Conservation (phyloP, 2,797 vertebrate species). For the Danio albolineatus region DNA sequence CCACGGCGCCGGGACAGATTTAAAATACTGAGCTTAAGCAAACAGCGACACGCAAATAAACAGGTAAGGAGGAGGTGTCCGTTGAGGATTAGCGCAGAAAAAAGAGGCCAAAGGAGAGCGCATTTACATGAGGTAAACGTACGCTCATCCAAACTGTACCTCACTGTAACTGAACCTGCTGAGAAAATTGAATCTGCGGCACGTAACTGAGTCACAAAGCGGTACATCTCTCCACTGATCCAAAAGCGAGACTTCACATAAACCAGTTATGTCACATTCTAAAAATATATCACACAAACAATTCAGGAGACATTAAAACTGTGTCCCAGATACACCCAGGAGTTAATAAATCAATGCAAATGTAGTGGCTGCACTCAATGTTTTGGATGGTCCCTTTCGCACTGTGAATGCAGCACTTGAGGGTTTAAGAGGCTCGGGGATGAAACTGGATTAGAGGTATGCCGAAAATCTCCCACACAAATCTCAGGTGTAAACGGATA, state of each 20-base stretch:
- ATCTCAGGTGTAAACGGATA: conserved; percentile 28
- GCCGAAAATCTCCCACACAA: background rate
- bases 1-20: conserved; percentile 31
- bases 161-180: conserved; percentile 37
- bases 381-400: conserved; percentile 31
- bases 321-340: conserved; percentile 42
- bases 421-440: conserved; percentile 29
- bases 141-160: conserved; percentile 26
- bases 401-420: conserved; percentile 36
- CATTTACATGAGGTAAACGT: conserved; percentile 37
- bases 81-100: conserved; percentile 18
- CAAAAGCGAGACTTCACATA: conserved; percentile 38
- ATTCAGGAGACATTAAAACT: conserved; percentile 36
- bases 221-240: conserved; percentile 35
- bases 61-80: conserved; percentile 40
- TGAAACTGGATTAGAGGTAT: conserved; percentile 49
- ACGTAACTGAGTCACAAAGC: conserved; percentile 29
- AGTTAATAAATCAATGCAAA: conserved; percentile 57
- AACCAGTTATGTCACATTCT: conserved; percentile 42
- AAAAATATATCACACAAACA: conserved; percentile 47
- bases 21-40: conserved; percentile 36
- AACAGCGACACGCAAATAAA: conserved; percentile 28
- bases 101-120: conserved; percentile 13
- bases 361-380: conserved; percentile 26
- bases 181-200: conserved; percentile 38